Evolutionary conservation across 2,113 vertebrate species (phyloP), one percentile per base, ranked within the genome.

Genomic region (Ginglymostoma cirratum): DNA sequence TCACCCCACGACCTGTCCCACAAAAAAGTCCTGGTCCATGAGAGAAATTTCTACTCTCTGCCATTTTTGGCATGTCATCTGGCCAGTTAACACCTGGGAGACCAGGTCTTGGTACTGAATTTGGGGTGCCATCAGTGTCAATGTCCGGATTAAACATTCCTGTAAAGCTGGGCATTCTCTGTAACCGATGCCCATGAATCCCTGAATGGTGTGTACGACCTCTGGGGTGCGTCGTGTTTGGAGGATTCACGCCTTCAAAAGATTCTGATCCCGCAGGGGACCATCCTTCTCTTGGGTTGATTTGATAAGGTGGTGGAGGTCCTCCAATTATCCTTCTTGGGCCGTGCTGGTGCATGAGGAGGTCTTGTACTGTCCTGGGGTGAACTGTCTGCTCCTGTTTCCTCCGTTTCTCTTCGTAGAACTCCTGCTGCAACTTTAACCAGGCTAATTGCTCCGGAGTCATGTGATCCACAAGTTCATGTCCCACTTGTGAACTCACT

Each of bases 361-460:
- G 98, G 95, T 99, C 99, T 97, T 99, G 98, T 96, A 99, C 98
- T 6, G 99, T 98, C 96, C 99, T 98, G 96, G 99, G 99, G 97
- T 99, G 99, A 97, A 99, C 98, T 0, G 98, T 98, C 96, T 98
- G 98, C 96, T 99, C 99, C 97, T 99, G 99, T 97, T 99, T 99
- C 96, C 99, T 98, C 96, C 99, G 98, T 96, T 99, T 99, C 96
- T 99, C 99, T 96, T 99, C 99, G 0, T 99, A 99, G 92, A 99
- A 99, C 96, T 99, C 99, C 97, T 99, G 99, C 97, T 99, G 99
- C 96, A 99, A 97, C 96, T 99, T 99, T 93, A 99, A 97, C 99
- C 99, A 99, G 0, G 99, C 99, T 96, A 99, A 98, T 97, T 99
- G 99, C 97, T 99, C 99, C 0, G 99, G 99, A 95, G 98, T 99